phyloP scores from a whole-genome alignment of 1,140 invertebrate species.

The Heliconius nattereri region DNA sequence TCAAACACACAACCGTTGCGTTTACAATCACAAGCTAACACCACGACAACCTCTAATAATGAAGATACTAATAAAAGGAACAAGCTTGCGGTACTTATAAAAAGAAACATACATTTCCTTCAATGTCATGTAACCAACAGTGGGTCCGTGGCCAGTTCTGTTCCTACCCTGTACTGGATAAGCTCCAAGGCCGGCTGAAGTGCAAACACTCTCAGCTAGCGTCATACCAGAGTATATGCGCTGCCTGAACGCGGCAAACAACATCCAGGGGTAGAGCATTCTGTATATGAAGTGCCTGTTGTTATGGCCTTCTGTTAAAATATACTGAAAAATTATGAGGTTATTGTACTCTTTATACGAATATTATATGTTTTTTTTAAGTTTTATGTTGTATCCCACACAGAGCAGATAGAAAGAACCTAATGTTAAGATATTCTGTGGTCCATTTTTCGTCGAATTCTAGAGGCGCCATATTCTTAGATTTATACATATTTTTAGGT shows the following conservation, averaged over 20 bases:
- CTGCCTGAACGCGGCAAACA: conserved; percentile 93
- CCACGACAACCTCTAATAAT: too few species aligned
- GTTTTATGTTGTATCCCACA: neutral
- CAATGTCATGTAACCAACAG: conserved; percentile 82
- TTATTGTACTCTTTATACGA: neutral
- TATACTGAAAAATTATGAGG: conserved; percentile 83
- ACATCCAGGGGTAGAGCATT: conserved; percentile 91
- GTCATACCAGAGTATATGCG: conserved; percentile 95
- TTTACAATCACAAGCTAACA: too few species aligned
- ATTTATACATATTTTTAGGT: too few species aligned
- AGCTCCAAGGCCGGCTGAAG: conserved; percentile 93
- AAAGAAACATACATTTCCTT: conserved; percentile 74
- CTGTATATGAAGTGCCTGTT: conserved; percentile 87
- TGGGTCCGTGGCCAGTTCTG: conserved; percentile 91
- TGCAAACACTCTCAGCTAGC: conserved; percentile 95
- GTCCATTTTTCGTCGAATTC: neutral
- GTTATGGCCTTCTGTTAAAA: conserved; percentile 85
- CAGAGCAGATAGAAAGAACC: neutral
- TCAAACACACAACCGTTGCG: too few species aligned
- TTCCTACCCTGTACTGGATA: conserved; percentile 89
- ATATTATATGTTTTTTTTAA: neutral
- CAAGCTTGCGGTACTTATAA: neutral
- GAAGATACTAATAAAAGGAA: too few species aligned
- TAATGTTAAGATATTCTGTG: neutral
- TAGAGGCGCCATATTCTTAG: too few species aligned